Evolutionary conservation across 2,113 vertebrate genomes (phyloP).

Genomic region (Thunnus maccoyii): DNA sequence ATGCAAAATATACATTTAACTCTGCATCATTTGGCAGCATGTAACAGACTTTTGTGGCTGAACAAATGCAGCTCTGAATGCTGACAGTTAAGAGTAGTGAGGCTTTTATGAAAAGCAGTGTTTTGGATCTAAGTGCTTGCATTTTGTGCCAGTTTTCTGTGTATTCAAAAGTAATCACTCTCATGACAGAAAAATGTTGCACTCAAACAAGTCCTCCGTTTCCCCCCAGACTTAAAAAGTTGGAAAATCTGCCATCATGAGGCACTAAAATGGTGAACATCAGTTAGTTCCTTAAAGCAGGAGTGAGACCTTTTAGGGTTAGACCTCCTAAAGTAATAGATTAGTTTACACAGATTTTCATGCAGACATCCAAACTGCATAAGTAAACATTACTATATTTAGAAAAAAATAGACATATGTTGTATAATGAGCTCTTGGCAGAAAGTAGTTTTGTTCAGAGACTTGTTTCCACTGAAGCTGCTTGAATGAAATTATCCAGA

Average conservation of each 20-base stretch:
- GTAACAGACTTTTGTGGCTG: background rate
- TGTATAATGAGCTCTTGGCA: background rate
- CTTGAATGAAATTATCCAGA: conserved; percentile 14
- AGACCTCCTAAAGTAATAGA: no score
- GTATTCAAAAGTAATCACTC: no score
- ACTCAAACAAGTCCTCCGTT: no score
- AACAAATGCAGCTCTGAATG: conserved; percentile 2
- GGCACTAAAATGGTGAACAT: no score
- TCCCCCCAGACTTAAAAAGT: background rate
- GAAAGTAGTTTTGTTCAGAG: conserved; percentile 7
- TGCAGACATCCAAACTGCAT: background rate
- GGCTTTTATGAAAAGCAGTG: conserved; percentile 13
- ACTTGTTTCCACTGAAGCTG: conserved; percentile 13
- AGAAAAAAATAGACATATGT: no score
- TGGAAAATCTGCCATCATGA: background rate
- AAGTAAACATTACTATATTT: no score
- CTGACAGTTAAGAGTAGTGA: background rate
- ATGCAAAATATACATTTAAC: conserved; percentile 39
- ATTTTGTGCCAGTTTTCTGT: background rate
- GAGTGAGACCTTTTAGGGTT: background rate
- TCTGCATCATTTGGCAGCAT: conserved; percentile 28
- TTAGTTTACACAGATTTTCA: background rate
- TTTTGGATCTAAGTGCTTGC: conserved; percentile 1
- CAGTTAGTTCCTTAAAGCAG: background rate
- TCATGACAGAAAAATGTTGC: no score